Conservation (phyloP, 2,888 invertebrate species). For the Petrolisthes cinctipes region DNA sequence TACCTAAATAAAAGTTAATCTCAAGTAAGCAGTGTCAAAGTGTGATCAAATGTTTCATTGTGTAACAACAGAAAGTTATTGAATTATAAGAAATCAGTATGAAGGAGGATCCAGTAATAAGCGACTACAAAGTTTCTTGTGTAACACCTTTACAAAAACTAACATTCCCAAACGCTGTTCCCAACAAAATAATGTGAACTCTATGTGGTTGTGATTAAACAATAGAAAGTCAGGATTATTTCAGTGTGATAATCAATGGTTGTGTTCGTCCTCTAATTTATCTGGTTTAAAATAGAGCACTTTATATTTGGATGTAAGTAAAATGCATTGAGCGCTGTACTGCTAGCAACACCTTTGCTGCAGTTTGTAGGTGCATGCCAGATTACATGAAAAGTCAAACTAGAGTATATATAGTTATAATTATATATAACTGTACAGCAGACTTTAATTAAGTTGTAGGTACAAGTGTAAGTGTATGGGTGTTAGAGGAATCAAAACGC, state of each 20-base stretch:
- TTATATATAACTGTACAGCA: background rate
- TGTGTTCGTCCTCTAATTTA: background rate
- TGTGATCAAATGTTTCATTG: too few relatives aligned
- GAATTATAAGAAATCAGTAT: too few relatives aligned
- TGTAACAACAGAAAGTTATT: too few relatives aligned
- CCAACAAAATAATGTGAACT: background rate
- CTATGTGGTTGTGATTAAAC: conserved; percentile 3
- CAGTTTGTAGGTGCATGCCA: too few relatives aligned
- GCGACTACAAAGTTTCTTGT: too few relatives aligned
- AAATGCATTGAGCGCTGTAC: too few relatives aligned
- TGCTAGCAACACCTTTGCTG: too few relatives aligned
- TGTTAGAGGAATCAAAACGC: background rate
- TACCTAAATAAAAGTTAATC: too few relatives aligned
- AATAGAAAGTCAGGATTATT: conserved; percentile 12
- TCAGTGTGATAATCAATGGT: conserved; percentile 13
- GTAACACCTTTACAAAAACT: too few relatives aligned
- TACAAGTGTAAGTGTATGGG: background rate
- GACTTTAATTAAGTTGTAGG: conserved; percentile 4
- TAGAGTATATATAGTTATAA: background rate
- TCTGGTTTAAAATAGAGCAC: background rate
- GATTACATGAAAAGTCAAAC: background rate
- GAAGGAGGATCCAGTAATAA: too few relatives aligned
- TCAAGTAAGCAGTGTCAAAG: too few relatives aligned
- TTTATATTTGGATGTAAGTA: background rate
- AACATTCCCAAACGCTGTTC: too few relatives aligned